Percentiles rank a stretch among this genome's conserved stretches.
phyloP scores from a whole-genome alignment of 2,888 invertebrate genomes.

The Heliconius sara region DNA sequence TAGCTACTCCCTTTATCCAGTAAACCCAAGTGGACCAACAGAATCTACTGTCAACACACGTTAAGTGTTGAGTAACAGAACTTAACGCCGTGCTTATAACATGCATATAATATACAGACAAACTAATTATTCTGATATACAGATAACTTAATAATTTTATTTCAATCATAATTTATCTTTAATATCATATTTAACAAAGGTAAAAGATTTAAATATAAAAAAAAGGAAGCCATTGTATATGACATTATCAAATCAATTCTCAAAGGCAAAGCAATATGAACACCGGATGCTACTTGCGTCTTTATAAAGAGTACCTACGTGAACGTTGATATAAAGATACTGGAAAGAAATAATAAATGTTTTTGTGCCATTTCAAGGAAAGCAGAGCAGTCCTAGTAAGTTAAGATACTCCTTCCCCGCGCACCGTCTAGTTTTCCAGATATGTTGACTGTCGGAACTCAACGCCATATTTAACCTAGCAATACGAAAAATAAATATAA shows the following conservation, averaged over 20 bases:
- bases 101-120: not conserved
- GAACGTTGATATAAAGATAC: constrained; percentile 19
- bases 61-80: not conserved
- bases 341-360: constrained; percentile 14
- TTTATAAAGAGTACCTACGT: constrained; percentile 12
- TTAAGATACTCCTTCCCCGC: not conserved
- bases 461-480: no score
- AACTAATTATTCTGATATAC: not conserved
- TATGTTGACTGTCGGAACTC: no score
- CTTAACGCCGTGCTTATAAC: not conserved
- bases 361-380: not conserved
- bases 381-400: not conserved
- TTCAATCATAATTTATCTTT: not conserved
- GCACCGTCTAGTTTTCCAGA: no score
- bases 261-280: constrained; percentile 37
- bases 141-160: not conserved
- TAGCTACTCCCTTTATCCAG: no score
- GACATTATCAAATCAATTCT: constrained; percentile 46
- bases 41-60: not conserved
- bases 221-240: not conserved
- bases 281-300: constrained; percentile 40
- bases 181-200: not conserved
- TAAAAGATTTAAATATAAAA: not conserved
- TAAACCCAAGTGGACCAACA: no score
- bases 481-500: no score